These are phyloP conservation scores for Colinus virginianus DNA, from an alignment of 2,113 vertebrate genomes.

Conservation along the genomic window DNA sequence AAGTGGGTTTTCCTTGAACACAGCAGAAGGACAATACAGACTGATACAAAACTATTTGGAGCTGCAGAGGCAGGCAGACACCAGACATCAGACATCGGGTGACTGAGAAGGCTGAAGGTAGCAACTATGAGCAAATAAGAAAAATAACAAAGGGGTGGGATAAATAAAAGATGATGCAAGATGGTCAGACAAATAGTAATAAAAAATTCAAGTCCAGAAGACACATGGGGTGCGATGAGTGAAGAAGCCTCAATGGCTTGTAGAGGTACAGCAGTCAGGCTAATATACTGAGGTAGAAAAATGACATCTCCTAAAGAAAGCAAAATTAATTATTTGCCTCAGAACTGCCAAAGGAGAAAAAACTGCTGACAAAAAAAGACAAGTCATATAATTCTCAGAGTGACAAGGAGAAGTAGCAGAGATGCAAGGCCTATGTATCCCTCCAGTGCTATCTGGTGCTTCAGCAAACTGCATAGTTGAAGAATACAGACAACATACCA, in stretches of 20 bases:
- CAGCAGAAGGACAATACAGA: background rate
- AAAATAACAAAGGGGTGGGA: conserved; percentile 19
- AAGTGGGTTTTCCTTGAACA: background rate
- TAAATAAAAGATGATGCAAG: conserved; percentile 10
- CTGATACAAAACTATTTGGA: background rate
- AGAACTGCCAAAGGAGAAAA: background rate
- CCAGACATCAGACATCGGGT: background rate
- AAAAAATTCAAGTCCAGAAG: conserved; percentile 22
- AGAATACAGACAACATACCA: background rate
- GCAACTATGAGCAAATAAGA: background rate
- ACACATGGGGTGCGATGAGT: background rate
- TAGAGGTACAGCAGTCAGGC: conserved; percentile 8
- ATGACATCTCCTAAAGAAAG: conserved; percentile 51
- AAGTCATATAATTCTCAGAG: conserved; percentile 20
- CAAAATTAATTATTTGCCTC: conserved; percentile 66
- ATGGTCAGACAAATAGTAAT: background rate
- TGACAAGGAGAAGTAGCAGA: conserved; percentile 36
- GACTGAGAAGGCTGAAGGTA: background rate
- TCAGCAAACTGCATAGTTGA: background rate
- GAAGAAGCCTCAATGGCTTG: background rate
- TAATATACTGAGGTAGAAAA: conserved; percentile 45
- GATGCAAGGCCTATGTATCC: background rate
- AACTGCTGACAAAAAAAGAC: conserved; percentile 61
- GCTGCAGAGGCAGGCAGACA: background rate
- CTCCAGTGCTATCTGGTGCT: background rate